Evolutionary conservation across 1,140 invertebrate species (phyloP).

Genomic region (Centruroides sculpturatus): DNA sequence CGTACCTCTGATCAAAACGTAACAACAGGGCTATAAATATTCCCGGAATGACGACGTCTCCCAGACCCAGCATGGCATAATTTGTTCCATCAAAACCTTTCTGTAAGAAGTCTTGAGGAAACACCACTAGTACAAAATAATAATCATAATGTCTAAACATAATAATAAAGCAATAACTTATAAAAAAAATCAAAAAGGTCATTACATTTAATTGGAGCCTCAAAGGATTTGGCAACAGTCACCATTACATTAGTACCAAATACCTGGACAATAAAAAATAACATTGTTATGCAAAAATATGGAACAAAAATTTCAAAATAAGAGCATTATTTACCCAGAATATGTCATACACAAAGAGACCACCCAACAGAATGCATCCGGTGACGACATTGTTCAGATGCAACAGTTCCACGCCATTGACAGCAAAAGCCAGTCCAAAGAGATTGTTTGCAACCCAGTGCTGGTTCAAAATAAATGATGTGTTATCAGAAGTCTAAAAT

Average conservation of each 20-base stretch:
- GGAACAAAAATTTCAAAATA: background rate
- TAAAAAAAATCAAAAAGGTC: constrained; percentile 18
- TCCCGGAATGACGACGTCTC: constrained; percentile 97
- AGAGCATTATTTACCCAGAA: constrained; percentile 67
- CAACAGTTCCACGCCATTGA: constrained; percentile 93
- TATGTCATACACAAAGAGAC: constrained; percentile 96
- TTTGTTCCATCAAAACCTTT: constrained; percentile 82
- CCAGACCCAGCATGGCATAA: constrained; percentile 96
- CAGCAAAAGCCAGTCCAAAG: constrained; percentile 93
- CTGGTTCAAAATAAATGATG: constrained; percentile 29
- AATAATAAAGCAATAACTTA: constrained; percentile 4
- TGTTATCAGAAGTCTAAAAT: too few species aligned
- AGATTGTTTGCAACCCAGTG: constrained; percentile 99
- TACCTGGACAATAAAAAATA: constrained; percentile 22
- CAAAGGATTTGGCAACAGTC: constrained; percentile 98
- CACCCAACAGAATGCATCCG: constrained; percentile 86
- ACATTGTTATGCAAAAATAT: too few species aligned
- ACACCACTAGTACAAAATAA: constrained; percentile 57
- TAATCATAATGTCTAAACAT: constrained; percentile 9
- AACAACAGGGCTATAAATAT: constrained; percentile 96
- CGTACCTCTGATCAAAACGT: constrained; percentile 73
- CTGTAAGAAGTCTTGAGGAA: constrained; percentile 92
- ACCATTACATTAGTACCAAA: constrained; percentile 99
- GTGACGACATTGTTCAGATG: constrained; percentile 92
- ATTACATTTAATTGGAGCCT: constrained; percentile 94